Conservation (phyloP, 2,113 vertebrate species). For the Pitta sordida region DNA sequence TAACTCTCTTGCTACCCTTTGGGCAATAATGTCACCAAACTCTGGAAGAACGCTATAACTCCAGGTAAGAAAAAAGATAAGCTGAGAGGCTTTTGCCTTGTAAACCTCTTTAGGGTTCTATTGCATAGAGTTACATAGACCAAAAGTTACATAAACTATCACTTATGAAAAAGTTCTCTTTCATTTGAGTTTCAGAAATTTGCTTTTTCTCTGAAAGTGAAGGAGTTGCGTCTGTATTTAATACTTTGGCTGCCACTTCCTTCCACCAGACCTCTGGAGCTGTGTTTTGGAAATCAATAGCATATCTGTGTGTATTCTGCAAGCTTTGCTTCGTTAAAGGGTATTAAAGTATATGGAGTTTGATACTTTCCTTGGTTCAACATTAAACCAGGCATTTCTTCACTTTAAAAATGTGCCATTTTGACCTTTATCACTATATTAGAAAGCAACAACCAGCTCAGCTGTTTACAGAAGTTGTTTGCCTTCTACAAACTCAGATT, state of each 20-base stretch:
- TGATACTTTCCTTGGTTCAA: background rate
- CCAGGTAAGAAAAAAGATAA: constrained; percentile 21
- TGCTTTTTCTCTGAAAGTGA: background rate
- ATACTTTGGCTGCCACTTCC: background rate
- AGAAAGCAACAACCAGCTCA: background rate
- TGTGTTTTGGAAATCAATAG: background rate
- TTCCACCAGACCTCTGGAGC: background rate
- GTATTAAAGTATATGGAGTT: background rate
- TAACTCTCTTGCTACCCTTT: background rate
- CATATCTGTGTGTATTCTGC: accelerated
- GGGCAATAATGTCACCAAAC: background rate
- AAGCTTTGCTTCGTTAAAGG: background rate
- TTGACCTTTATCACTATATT: background rate
- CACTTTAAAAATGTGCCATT: background rate
- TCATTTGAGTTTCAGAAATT: background rate
- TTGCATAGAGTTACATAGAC: background rate
- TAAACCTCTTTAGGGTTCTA: constrained; percentile 7
- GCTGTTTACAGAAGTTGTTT: background rate
- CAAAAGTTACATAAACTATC: background rate
- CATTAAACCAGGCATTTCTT: background rate
- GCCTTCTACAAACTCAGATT: background rate
- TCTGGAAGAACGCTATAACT: background rate
- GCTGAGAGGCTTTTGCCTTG: background rate
- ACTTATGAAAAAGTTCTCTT: background rate
- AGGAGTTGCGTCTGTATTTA: background rate